Conservation (phyloP, 2,888 invertebrate species). For the Stictocephala bisonia region DNA sequence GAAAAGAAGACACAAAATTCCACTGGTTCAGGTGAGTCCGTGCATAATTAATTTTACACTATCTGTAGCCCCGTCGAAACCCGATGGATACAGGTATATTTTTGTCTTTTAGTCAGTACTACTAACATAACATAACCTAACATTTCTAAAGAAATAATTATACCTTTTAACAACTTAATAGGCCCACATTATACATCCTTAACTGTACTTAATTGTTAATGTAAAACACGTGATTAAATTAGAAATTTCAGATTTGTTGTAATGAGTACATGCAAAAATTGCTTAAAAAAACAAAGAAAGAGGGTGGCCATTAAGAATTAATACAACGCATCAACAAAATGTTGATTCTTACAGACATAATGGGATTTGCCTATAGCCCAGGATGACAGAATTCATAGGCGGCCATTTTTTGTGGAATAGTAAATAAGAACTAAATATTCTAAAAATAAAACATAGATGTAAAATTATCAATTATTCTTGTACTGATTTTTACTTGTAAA, state of each 20-base stretch:
- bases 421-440: conserved; percentile 2
- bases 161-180: too few relatives aligned
- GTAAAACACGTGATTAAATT: conserved; percentile 1
- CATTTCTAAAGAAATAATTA: too few relatives aligned
- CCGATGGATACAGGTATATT: conserved; percentile 1
- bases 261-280: conserved; percentile 9
- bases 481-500: too few relatives aligned
- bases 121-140: too few relatives aligned
- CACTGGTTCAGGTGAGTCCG: conserved; percentile 9
- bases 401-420: conserved; percentile 4
- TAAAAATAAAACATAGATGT: too few relatives aligned
- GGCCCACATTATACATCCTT: too few relatives aligned
- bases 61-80: conserved; percentile 8
- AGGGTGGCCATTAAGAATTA: not conserved
- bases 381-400: not conserved
- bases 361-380: conserved; percentile 9
- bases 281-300: not conserved
- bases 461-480: too few relatives aligned
- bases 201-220: conserved; percentile 9
- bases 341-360: conserved; percentile 5
- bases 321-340: conserved; percentile 13
- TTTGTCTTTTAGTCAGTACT: not conserved
- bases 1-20: conserved; percentile 9
- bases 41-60: conserved; percentile 13
- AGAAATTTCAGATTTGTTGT: conserved; percentile 13